Evolutionary conservation across 1,140 invertebrate genomes (phyloP).

Genomic region (Varroa destructor): DNA sequence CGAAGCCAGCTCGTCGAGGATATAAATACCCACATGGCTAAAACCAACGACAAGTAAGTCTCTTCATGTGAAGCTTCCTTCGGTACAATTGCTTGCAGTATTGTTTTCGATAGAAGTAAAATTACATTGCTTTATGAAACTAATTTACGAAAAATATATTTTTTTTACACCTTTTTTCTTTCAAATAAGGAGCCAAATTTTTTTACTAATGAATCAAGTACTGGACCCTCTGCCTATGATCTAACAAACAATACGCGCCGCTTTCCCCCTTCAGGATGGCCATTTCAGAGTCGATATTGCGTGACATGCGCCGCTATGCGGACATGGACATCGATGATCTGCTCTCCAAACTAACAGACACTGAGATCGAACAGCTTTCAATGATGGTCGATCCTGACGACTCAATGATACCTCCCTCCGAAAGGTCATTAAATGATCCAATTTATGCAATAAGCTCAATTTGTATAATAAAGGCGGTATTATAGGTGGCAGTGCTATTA

Average conservation of each 20-base stretch:
- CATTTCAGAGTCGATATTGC: constrained; percentile 13
- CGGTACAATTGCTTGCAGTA: too few species aligned
- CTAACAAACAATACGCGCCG: not conserved
- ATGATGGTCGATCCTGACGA: constrained; percentile 95
- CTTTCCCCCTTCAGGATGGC: not conserved
- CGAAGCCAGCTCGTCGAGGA: constrained; percentile 26
- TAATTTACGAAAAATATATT: too few species aligned
- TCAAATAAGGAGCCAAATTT: not conserved
- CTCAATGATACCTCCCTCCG: constrained; percentile 24
- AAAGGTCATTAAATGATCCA: not conserved
- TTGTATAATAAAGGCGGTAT: too few species aligned
- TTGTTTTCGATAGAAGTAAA: too few species aligned
- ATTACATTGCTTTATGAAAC: too few species aligned
- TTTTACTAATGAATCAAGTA: not conserved
- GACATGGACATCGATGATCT: constrained; percentile 92
- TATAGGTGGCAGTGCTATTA: too few species aligned
- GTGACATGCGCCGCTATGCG: constrained; percentile 52
- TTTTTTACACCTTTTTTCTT: too few species aligned
- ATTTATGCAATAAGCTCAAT: too few species aligned
- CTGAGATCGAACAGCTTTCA: constrained; percentile 81
- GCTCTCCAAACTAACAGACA: constrained; percentile 74
- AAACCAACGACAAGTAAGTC: too few species aligned
- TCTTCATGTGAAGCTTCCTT: too few species aligned
- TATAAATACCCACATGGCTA: not conserved
- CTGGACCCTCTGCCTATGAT: not conserved